Conservation (phyloP, 2,797 vertebrate genomes). For the Paedocypris micromegethes region DNA sequence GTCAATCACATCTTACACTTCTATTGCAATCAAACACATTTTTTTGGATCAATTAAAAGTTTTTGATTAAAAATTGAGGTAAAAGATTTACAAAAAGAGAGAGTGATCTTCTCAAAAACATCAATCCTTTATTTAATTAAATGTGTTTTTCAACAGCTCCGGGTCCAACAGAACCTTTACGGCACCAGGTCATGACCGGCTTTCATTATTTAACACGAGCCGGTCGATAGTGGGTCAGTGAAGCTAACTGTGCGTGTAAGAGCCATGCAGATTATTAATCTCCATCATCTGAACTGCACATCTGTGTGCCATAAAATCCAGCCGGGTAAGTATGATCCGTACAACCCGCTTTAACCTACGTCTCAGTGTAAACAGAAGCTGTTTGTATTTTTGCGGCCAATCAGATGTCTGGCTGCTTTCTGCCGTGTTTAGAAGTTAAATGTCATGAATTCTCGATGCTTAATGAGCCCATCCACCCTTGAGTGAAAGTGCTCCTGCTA, state of each 20-base stretch:
- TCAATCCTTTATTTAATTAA: not conserved
- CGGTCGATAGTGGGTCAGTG: constrained; percentile 44
- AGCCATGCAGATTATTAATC: constrained; percentile 28
- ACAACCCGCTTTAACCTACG: constrained; percentile 20
- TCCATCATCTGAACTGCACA: constrained; percentile 24
- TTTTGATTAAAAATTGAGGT: no score
- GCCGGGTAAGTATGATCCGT: constrained; percentile 24
- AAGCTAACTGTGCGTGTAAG: constrained; percentile 24
- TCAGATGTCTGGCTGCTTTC: constrained; percentile 38
- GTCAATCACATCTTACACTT: no score
- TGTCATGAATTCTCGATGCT: constrained; percentile 77
- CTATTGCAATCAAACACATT: no score
- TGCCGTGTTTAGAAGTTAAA: constrained; percentile 60
- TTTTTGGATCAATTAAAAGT: no score
- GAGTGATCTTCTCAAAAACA: no score
- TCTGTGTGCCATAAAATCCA: constrained; percentile 20
- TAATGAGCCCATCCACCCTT: constrained; percentile 71
- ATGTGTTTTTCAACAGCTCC: constrained; percentile 10
- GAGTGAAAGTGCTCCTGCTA: constrained; percentile 69
- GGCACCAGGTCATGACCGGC: constrained; percentile 29
- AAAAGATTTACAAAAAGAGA: no score
- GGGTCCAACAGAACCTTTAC: constrained; percentile 37
- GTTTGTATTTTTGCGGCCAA: constrained; percentile 42
- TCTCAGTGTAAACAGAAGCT: constrained; percentile 22
- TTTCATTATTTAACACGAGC: constrained; percentile 46